Conservation (phyloP, 2,113 vertebrate genomes). For the Alligator sinensis region DNA sequence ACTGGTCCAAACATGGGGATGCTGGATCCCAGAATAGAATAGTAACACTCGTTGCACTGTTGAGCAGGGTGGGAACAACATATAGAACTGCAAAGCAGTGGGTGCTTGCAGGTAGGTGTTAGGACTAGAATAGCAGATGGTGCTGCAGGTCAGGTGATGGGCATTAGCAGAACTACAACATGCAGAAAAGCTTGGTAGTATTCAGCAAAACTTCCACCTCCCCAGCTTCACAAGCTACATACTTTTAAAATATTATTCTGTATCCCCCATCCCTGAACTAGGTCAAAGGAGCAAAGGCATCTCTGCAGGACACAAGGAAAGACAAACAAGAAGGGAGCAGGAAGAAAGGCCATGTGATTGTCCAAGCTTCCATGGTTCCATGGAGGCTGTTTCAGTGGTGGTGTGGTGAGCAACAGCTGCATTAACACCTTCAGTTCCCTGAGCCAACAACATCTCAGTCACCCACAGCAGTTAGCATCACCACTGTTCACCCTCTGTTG, state of each 20-base stretch:
- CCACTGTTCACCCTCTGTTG: too few relatives aligned
- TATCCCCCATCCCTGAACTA: background rate
- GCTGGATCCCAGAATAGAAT: background rate
- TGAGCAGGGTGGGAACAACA: too few relatives aligned
- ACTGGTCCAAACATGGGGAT: too few relatives aligned
- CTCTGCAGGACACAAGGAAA: background rate
- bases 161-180: background rate
- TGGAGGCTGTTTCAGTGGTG: too few relatives aligned
- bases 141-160: background rate
- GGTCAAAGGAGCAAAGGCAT: background rate
- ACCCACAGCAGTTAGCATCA: too few relatives aligned
- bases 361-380: background rate
- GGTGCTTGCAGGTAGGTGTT: too few relatives aligned
- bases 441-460: too few relatives aligned
- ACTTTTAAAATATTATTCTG: background rate
- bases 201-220: background rate
- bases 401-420: too few relatives aligned
- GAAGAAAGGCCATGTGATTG: background rate
- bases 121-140: background rate
- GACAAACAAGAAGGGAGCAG: background rate
- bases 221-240: background rate
- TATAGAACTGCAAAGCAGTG: too few relatives aligned
- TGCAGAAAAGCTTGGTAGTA: background rate
- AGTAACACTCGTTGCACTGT: too few relatives aligned
- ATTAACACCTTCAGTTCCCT: too few relatives aligned